Base-by-base conservation (phyloP, 2,113 vertebrate genomes). In the Chaetorhynchus papuensis region DNA sequence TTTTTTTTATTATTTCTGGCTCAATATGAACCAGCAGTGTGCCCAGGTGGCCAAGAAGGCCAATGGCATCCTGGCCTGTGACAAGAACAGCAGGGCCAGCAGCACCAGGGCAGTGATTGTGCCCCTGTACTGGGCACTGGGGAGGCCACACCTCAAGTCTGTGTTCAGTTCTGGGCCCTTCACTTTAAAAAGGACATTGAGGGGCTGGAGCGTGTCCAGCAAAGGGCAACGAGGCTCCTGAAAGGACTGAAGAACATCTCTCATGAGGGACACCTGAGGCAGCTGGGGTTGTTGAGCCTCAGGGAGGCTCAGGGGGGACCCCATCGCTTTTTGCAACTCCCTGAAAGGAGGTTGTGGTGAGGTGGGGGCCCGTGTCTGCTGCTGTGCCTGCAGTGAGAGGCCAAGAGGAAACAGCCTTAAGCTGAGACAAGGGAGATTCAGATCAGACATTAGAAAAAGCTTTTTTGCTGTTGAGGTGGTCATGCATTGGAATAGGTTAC, bases 21-120 rank as follows among this genome's bases (percentile, higher is more conserved):
- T 63, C 27, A 56, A 0, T 56, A 71, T 53, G 45, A 60, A 3
- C 15, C 45, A 8, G 24, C 15, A 42, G 30, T 69, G 7, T 50
- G 30, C 16, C 4, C 31, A 35, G 31, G n/a, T 47, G 27, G 27
- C 13, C 50, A 27, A 13, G 5, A 80, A 31, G 41, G 20, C 33
- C 41, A 31, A 5, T 11, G 10, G 22, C 28, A 27, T 13, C 19
- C 39, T 42, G 31, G 24, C 20, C 49, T 54, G 26, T 65, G 13
- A 4, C 15, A 33, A 8, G n/a, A 81, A 13, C 30, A 39, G 30
- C 4, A 2, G n/a, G 23, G 23, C 17, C 52, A 44, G 30, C 44
- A 69, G 79, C 35, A 60, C 9, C 2, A 30, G 44, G 44, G 44
- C 23, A 69, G 64, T 5, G 42, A 9, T 22, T 0, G 0, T 7